Evolutionary conservation across 2,113 vertebrate species (phyloP).

Genomic region (Sceloporus undulatus): DNA sequence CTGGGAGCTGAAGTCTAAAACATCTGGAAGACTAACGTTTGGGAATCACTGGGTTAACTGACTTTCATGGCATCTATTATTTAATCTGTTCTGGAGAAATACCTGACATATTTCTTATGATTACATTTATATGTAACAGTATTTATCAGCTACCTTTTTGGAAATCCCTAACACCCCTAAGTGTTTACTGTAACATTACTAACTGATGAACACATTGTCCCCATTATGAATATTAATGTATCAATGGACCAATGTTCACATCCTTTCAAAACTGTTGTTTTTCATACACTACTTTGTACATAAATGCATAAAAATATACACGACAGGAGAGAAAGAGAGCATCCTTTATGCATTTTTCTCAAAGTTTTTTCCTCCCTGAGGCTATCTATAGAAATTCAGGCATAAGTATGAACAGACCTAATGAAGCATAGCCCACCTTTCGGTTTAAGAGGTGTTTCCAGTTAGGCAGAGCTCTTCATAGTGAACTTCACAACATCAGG

Average conservation of each 20-base stretch:
- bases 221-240: not conserved
- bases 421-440: constrained; percentile 37
- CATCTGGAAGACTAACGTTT: too few species aligned
- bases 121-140: too few species aligned
- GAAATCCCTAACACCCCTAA: too few species aligned
- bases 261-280: not conserved
- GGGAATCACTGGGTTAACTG: too few species aligned
- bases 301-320: not conserved
- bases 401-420: constrained; percentile 8
- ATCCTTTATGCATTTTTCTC: not conserved
- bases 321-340: not conserved
- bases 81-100: too few species aligned
- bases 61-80: too few species aligned
- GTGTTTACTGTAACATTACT: too few species aligned
- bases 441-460: constrained; percentile 22
- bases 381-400: not conserved
- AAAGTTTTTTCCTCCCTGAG: not conserved
- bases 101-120: too few species aligned
- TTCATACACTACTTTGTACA: not conserved
- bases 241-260: not conserved
- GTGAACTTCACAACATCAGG: constrained; percentile 18
- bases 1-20: too few species aligned
- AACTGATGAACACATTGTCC: not conserved
- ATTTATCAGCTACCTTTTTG: too few species aligned
- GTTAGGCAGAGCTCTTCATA: not conserved